Percentiles rank a stretch among this genome's conserved stretches.
These are phyloP conservation scores for Hydrotaea diabolus DNA, from an alignment of 2,888 invertebrate species.

Conservation along the genomic window DNA sequence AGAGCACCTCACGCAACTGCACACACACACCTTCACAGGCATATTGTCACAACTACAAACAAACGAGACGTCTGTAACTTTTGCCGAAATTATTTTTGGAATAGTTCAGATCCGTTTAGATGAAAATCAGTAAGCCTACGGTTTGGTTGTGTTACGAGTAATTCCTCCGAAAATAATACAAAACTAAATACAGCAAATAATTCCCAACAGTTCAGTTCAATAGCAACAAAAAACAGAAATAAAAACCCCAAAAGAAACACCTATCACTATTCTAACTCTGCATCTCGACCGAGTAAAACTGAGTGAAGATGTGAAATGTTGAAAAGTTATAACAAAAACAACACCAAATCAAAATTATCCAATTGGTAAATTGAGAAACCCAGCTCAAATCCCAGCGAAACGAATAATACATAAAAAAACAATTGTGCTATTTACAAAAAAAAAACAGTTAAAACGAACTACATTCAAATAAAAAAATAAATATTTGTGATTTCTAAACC, in stretches of 20 bases:
- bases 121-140: slow-evolving; percentile 81
- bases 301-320: slow-evolving; percentile 6
- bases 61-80: slow-evolving; percentile 70
- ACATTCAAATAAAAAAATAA: background rate
- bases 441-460: background rate
- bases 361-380: background rate
- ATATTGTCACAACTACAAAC: slow-evolving; percentile 63
- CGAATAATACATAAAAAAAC: background rate
- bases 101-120: slow-evolving; percentile 81
- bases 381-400: background rate
- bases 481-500: background rate
- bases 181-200: slow-evolving; percentile 55
- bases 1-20: slow-evolving; percentile 67
- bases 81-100: slow-evolving; percentile 79
- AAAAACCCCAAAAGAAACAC: background rate
- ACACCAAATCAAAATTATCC: background rate
- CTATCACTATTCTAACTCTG: slow-evolving; percentile 2
- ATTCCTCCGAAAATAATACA: slow-evolving; percentile 61
- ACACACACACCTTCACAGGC: slow-evolving; percentile 42
- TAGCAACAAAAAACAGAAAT: background rate
- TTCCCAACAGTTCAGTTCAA: background rate
- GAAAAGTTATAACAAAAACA: background rate
- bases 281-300: background rate
- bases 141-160: slow-evolving; percentile 78
- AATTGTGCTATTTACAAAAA: background rate